Conservation (phyloP, 2,888 invertebrate genomes). For the Alentia gelatinosa region DNA sequence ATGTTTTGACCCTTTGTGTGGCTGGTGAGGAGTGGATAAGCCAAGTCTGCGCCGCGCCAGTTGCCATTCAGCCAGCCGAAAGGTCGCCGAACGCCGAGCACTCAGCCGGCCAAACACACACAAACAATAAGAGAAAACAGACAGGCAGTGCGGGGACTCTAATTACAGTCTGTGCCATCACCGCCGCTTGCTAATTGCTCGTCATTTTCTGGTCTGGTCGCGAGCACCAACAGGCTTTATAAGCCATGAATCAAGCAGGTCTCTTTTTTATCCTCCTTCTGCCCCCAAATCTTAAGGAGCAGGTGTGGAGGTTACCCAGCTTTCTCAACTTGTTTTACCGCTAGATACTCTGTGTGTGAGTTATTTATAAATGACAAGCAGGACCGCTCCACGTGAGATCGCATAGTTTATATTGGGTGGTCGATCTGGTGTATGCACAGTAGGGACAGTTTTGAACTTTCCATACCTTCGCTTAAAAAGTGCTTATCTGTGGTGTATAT, state of each 20-base stretch:
- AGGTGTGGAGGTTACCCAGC: no score
- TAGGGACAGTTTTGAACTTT: no score
- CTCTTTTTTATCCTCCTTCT: not conserved
- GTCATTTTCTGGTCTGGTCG: no score
- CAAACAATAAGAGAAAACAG: not conserved
- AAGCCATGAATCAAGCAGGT: not conserved
- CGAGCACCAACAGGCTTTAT: no score
- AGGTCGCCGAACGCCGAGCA: not conserved
- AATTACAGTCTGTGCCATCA: not conserved
- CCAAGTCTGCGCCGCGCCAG: not conserved
- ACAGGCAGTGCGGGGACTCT: not conserved
- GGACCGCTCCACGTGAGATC: no score
- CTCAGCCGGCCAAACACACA: not conserved
- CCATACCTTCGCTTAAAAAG: no score
- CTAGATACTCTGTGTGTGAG: no score
- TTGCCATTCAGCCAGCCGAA: not conserved
- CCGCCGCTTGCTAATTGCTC: not conserved
- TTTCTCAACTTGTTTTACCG: no score
- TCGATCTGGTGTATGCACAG: no score
- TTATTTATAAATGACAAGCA: no score
- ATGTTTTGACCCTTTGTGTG: not conserved
- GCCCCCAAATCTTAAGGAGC: not conserved
- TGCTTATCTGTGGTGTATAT: no score
- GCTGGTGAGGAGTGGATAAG: not conserved
- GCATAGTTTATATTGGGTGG: no score